Evolutionary conservation across 2,113 vertebrate species (phyloP), one percentile per base, ranked within the genome.

Genomic region (Tachysurus fulvidraco): DNA sequence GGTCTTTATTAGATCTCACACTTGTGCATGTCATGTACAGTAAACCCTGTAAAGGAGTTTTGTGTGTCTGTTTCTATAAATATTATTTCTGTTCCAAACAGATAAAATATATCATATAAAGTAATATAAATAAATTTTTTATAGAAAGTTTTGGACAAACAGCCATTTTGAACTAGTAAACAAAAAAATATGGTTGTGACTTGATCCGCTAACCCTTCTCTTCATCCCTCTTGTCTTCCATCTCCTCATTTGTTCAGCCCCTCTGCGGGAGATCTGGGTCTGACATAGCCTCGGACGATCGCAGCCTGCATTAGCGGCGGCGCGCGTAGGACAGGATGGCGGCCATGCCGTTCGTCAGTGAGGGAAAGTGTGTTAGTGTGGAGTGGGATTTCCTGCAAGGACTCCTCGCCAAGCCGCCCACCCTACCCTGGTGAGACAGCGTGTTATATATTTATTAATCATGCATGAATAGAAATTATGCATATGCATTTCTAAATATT

Each of bases 351-450:
- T 96, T 95, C 73, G 94, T 96, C 92, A 93, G 94, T n/a, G 96
- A 97, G 90, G 94, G 94, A 91, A 96, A 95, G 89, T 96, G 96
- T 59, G 94, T 96, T 91, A 94, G 96, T 77, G 95, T 96, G 90
- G 96, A 96, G 88, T 97, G 97, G 97, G 96, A 97, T 93, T 97
- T 97, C 91, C 93, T 97, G 87, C 96, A 97, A 59, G 96, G 96
- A 81, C 94, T 97, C 16, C 89, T 95, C 91, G 95, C 96, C 94
- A 96, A 96, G 92, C 96, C 96, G 83, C 95, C 95, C 65, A 96
- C 96, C 0, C 91, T 96, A 86, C 96, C 96, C 90, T 97, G 97
- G 96, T 97, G 92, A 97, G 95, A 65, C 84, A 21, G 62, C 11
- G 54, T 50, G 14, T 28, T 7, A 36, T 83, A 0, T 19, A 67